Evolutionary conservation across 2,113 vertebrate species (phyloP), one percentile per base, ranked within the genome.

Genomic region (zebrafish (Danio rerio)): DNA sequence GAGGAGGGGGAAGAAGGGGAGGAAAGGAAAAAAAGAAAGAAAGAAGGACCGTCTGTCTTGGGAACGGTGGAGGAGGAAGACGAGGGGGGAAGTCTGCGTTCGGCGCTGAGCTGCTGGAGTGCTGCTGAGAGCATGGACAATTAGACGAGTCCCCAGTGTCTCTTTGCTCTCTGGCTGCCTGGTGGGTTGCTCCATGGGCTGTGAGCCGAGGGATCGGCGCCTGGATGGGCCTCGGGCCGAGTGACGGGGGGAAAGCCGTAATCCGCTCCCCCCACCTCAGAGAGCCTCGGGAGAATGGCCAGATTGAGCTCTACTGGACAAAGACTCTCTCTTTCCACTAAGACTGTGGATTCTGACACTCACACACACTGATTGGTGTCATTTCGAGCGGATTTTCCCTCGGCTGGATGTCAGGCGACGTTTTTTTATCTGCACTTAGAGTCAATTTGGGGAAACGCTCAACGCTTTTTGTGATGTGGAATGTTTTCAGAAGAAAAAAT

Each of bases 91-190:
- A 90, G 86, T 89, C 88, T 86, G 90, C 89, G 84, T 80, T 93
- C 93, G 89, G 92, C 91, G 88, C 91, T 90, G 89, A 90, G 89
- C 90, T 93, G 90, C 92, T 91, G 89, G 89, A 91, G 91, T 92
- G 92, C 91, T 78, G 93, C 91, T 91, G 92, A 92, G 91, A 92
- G 91, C 92, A 92, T 90, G 89, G 88, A 93, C 92, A 94, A 94
- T 94, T 95, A 94, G 90, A 92, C 88, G 86, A 90, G 89, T 94
- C 93, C 93, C 93, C 88, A 90, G 92, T 93, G 94, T 88, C 92
- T 93, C 92, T 93, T 94, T 93, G 92, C 93, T 94, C 92, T 94
- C 89, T 93, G 92, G 91, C 88, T 87, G 90, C 90, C 91, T 92
- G 89, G 91, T 93, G 92, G 90, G 91, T 90, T 91, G 87, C 89